phyloP scores from a whole-genome alignment of 2,888 invertebrate species.

The Aricia artaxerxes region DNA sequence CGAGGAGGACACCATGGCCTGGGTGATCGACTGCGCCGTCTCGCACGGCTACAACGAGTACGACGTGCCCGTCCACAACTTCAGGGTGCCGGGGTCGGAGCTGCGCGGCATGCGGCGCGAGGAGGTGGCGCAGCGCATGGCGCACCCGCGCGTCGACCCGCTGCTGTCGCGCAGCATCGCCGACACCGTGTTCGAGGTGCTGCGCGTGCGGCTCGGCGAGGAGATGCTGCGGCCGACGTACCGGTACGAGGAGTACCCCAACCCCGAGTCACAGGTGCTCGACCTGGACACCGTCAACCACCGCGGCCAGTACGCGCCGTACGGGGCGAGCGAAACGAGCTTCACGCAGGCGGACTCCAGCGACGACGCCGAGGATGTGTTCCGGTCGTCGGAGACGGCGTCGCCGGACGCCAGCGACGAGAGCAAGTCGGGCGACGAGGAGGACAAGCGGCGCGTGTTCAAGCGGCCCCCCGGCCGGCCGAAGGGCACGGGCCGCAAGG shows the following conservation, averaged over 20 bases:
- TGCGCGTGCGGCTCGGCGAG: constrained; percentile 62
- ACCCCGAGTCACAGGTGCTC: constrained; percentile 60
- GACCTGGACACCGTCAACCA: constrained; percentile 66
- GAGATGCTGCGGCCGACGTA: constrained; percentile 60
- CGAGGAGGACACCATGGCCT: constrained; percentile 79
- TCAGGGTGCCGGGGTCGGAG: constrained; percentile 63
- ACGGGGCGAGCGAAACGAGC: constrained; percentile 60
- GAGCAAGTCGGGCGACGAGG: constrained; percentile 72
- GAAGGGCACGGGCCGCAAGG: constrained; percentile 72
- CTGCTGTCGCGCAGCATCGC: constrained; percentile 57
- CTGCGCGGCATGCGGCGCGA: constrained; percentile 63
- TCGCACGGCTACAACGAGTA: constrained; percentile 63
- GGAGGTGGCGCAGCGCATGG: constrained; percentile 62
- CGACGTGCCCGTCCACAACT: constrained; percentile 69
- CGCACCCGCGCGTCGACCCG: constrained; percentile 59
- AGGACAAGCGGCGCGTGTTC: constrained; percentile 66
- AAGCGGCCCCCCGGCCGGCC: constrained; percentile 81
- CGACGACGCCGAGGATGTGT: constrained; percentile 67
- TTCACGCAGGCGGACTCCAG: constrained; percentile 64
- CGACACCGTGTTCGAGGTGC: constrained; percentile 62
- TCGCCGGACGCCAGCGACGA: constrained; percentile 71
- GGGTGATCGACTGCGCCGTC: constrained; percentile 71
- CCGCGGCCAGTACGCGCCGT: constrained; percentile 58
- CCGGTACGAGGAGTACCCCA: constrained; percentile 63
- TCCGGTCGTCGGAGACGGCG: constrained; percentile 63